Conservation (phyloP, 2,888 invertebrate genomes). For the Platycheirus albimanus region DNA sequence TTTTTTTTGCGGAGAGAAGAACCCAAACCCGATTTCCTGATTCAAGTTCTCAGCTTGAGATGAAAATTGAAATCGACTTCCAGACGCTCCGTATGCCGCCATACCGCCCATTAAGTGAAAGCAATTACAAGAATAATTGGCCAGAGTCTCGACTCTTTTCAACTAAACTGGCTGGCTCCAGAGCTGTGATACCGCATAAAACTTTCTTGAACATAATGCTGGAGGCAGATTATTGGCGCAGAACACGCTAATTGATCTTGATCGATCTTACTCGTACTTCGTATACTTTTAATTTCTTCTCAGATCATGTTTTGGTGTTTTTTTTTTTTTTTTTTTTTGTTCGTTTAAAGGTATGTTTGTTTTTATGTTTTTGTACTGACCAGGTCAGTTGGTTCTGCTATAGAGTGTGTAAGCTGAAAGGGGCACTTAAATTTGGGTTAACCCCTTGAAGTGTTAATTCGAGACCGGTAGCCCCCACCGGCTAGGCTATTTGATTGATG, state of each 20-base stretch:
- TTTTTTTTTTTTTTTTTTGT: not conserved
- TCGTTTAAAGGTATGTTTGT: too few species aligned
- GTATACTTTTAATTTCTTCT: conserved; percentile 4
- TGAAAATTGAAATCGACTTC: conserved; percentile 54
- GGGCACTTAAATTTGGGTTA: conserved; percentile 48
- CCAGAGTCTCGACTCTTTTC: conserved; percentile 29
- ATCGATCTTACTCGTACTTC: conserved; percentile 55
- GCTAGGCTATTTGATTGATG: conserved; percentile 59
- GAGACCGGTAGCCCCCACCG: conserved; percentile 64
- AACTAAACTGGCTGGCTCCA: conserved; percentile 19
- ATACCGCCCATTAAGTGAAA: conserved; percentile 66
- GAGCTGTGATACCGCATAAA: conserved; percentile 43
- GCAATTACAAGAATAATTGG: conserved; percentile 67
- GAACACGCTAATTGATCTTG: conserved; percentile 71
- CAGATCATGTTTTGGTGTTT: not conserved
- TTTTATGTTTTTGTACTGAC: not conserved
- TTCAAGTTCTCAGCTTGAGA: conserved; percentile 51
- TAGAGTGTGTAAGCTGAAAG: conserved; percentile 30
- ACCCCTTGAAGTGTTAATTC: conserved; percentile 43
- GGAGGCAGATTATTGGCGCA: conserved; percentile 42
- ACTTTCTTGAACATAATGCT: conserved; percentile 62
- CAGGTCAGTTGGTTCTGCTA: too few species aligned
- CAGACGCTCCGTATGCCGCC: conserved; percentile 5
- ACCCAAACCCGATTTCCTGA: conserved; percentile 58
- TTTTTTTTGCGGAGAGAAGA: too few species aligned